Base-by-base conservation (phyloP, 2,113 vertebrate species). In the Actenoides lindsayi region DNA sequence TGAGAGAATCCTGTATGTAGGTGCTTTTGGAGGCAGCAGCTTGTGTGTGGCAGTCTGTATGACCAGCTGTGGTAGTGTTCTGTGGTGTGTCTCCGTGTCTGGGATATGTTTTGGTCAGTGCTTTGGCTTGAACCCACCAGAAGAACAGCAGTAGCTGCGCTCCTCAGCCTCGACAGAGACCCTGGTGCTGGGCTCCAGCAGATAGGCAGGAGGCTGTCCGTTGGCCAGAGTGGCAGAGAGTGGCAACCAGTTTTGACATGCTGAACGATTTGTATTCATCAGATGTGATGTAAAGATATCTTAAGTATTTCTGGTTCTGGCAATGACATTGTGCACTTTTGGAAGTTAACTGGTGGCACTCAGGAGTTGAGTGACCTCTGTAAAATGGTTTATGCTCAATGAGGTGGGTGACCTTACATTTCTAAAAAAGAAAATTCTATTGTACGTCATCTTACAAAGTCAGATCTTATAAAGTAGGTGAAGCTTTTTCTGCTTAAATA, bases 141-240 rank as follows among this genome's bases (percentile, higher is more conserved):
- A 50, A 50, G 51, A 16, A 57, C 23, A 64, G 56, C 1, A 1
- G 19, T 9, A 50, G 50, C 20, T 0, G 1, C 30, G 39, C 35
- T 25, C 33, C 8, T 69, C 13, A 16, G 31, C 39, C 27, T 48
- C 25, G 15, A 24, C 46, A 50, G 46, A 31, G 35, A 63, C 27
- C 9, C 18, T 0, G 2, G 2, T 8, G 11, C 25, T 65, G 35
- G 41, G 24, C 33, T 75, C 9, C 41, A 53, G 0, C 1, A 1
- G 41, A 4, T 15, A 20, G 64, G 57, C 57, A 51, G 30, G 50
- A 46, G 70, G 20, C 33, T 27, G 50, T 53, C 12, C 37, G 41
- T 57, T 69, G 44, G 17, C 35, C 35, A 27, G 31, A 65, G 48
- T 83, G 73, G 16, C 27, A 81, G 11, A 5, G 46, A 69, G 41